Evolutionary conservation across 2,888 invertebrate species (phyloP).

Genomic region (Campopleginae sp.): DNA sequence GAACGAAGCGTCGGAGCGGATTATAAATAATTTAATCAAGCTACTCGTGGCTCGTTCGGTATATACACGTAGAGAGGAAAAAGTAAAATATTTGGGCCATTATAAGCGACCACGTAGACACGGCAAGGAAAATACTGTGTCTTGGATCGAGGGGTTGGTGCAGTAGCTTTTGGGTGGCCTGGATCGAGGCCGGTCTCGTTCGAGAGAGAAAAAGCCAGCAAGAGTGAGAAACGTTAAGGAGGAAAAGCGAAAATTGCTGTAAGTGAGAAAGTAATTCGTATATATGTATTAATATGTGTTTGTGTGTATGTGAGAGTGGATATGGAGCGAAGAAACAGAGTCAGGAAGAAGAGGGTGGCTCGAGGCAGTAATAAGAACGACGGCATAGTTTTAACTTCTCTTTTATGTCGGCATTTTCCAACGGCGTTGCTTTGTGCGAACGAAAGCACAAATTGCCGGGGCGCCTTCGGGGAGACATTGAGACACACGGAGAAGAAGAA

Average conservation of each 20-base stretch:
- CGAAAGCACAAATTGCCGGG: slow-evolving; percentile 83
- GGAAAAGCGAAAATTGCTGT: slow-evolving; percentile 53
- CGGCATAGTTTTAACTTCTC: slow-evolving; percentile 84
- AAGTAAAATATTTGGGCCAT: slow-evolving; percentile 83
- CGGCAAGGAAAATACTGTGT: slow-evolving; percentile 51
- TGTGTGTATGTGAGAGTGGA: slow-evolving; percentile 13
- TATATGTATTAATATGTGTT: background rate
- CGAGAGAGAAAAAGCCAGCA: slow-evolving; percentile 24
- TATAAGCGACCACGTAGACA: slow-evolving; percentile 73
- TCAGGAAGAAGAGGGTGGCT: slow-evolving; percentile 77
- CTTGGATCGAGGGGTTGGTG: slow-evolving; percentile 42
- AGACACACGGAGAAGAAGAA: slow-evolving; percentile 79
- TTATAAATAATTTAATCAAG: slow-evolving; percentile 84
- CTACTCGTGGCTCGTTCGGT: slow-evolving; percentile 57
- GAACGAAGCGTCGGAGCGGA: slow-evolving; percentile 67
- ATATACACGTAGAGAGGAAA: slow-evolving; percentile 71
- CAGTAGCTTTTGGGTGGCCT: slow-evolving; percentile 33
- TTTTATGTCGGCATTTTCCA: slow-evolving; percentile 83
- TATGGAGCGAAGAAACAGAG: slow-evolving; percentile 54
- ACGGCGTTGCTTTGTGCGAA: slow-evolving; percentile 82
- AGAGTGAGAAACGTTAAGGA: slow-evolving; percentile 25
- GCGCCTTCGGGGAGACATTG: slow-evolving; percentile 84
- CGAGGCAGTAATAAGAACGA: slow-evolving; percentile 84
- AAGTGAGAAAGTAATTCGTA: slow-evolving; percentile 19
- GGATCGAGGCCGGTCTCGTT: slow-evolving; percentile 22